A percentile compares a stretch with the other conserved stretches of the same genome.
These are phyloP conservation scores for Lerema accius DNA, from an alignment of 1,140 invertebrate genomes.

Conservation along the genomic window DNA sequence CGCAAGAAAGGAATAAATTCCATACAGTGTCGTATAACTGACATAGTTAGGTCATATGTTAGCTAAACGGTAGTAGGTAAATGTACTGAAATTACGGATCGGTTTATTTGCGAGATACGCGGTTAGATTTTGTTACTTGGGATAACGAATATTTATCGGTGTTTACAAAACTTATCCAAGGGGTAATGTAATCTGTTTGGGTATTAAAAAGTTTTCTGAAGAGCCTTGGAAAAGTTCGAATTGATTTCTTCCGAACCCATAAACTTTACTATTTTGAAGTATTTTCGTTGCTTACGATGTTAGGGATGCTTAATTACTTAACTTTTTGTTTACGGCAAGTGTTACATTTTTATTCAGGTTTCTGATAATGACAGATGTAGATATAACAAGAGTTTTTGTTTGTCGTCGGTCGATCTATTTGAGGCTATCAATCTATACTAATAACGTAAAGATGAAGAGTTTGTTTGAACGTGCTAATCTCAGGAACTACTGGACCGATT, in stretches of 20 bases:
- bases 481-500: too few relatives aligned
- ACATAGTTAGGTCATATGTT: slow-evolving; percentile 5
- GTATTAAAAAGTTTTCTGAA: not conserved
- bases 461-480: too few relatives aligned
- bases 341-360: too few relatives aligned
- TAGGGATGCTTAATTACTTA: too few relatives aligned
- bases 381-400: too few relatives aligned
- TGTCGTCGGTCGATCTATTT: too few relatives aligned
- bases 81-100: slow-evolving; percentile 11
- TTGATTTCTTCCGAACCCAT: not conserved
- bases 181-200: slow-evolving; percentile 6
- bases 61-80: not conserved
- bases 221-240: not conserved
- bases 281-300: not conserved
- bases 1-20: slow-evolving; percentile 10
- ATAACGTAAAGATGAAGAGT: too few relatives aligned
- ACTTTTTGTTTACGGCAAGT: too few relatives aligned
- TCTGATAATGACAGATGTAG: too few relatives aligned
- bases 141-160: slow-evolving; percentile 5
- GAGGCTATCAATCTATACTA: too few relatives aligned
- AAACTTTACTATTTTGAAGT: not conserved
- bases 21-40: slow-evolving; percentile 5
- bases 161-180: not conserved
- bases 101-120: slow-evolving; percentile 8
- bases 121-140: not conserved